Evolutionary conservation across 2,888 invertebrate species (phyloP).

Genomic region (Oscheius sp.): DNA sequence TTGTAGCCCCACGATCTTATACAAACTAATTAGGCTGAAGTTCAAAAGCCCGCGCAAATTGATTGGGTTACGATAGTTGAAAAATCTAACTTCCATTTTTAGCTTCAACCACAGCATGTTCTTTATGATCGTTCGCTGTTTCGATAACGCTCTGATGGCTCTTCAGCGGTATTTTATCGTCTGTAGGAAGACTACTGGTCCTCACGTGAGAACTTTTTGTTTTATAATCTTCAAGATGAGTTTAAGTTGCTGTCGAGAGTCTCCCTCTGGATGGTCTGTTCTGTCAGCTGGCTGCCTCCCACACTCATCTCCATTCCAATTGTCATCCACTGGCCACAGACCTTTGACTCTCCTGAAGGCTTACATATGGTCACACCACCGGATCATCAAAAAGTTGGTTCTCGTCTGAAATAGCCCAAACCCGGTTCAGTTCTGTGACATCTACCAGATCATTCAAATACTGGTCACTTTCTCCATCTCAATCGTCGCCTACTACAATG

Average conservation of each 20-base stretch:
- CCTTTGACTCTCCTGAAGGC: conserved; percentile 2
- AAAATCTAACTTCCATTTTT: not conserved
- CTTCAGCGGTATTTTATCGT: conserved; percentile 8
- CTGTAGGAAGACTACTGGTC: not conserved
- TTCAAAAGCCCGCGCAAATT: too few species aligned
- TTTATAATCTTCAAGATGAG: not conserved
- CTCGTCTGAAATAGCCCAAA: too few species aligned
- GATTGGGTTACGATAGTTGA: not conserved
- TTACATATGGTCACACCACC: conserved; percentile 4
- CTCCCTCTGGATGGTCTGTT: not conserved
- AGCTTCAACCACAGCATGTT: conserved; percentile 27
- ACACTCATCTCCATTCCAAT: conserved; percentile 16
- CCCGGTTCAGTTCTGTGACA: not conserved
- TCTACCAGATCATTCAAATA: conserved; percentile 15
- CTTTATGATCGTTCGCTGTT: not conserved
- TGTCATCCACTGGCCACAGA: conserved; percentile 11
- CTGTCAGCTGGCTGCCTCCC: conserved; percentile 1
- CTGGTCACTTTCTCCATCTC: conserved; percentile 22
- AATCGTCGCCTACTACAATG: conserved; percentile 5
- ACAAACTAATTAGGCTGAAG: too few species aligned
- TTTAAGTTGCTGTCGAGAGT: not conserved
- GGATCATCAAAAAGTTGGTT: conserved; percentile 11
- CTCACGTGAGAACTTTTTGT: not conserved
- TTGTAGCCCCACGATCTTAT: too few species aligned
- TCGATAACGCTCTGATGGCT: conserved; percentile 1